These are phyloP conservation scores for Ia io DNA, from an alignment of 2,113 vertebrate species.

Conservation along the genomic window DNA sequence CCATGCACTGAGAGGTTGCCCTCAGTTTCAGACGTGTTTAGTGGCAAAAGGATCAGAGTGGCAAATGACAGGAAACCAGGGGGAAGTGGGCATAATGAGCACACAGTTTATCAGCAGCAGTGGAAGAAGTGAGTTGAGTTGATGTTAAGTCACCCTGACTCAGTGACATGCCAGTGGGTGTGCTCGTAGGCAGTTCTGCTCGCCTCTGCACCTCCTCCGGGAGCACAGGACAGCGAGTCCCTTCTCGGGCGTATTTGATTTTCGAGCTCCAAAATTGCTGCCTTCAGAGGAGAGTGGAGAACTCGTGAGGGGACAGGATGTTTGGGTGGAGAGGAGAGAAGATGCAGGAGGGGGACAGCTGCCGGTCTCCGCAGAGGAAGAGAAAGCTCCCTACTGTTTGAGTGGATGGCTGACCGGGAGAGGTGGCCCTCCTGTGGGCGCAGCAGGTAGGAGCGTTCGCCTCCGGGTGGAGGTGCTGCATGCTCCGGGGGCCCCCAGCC, in stretches of 20 bases:
- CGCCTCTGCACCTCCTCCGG: neutral
- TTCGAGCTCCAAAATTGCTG: neutral
- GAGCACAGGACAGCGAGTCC: neutral
- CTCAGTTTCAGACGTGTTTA: neutral
- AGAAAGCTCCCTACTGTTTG: too few relatives aligned
- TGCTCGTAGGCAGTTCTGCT: neutral
- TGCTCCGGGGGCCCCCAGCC: too few relatives aligned
- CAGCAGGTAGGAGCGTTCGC: too few relatives aligned
- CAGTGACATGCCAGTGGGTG: accelerated
- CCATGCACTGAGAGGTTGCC: too few relatives aligned
- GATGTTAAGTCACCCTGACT: neutral
- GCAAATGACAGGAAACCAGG: neutral
- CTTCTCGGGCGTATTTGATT: neutral
- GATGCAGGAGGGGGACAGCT: neutral
- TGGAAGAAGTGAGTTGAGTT: neutral
- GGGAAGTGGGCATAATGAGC: neutral
- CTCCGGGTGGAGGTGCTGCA: too few relatives aligned
- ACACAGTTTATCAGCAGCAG: neutral
- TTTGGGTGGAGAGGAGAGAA: neutral
- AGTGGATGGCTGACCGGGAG: too few relatives aligned
- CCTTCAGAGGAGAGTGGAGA: neutral
- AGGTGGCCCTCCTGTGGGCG: too few relatives aligned
- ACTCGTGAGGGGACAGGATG: neutral
- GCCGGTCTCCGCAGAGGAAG: neutral
- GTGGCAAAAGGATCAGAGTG: neutral